Evolutionary conservation across 92 coral and sea anemone species (phyloP).

Genomic region (Epizoanthus illoricatus): DNA sequence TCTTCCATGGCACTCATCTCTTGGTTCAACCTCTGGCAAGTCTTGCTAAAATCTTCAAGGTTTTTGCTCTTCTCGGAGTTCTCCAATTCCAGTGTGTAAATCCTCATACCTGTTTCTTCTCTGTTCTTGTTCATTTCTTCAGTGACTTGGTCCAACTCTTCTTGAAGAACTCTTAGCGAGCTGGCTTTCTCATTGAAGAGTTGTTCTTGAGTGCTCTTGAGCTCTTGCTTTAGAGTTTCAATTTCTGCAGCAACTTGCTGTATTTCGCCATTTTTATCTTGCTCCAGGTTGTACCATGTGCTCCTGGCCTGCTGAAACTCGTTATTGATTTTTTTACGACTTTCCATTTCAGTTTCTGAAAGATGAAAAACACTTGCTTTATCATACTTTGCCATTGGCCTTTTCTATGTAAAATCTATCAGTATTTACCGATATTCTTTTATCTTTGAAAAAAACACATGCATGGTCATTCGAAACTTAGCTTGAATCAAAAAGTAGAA

Average conservation of each 20-base stretch:
- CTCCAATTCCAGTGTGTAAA: conserved; percentile 1
- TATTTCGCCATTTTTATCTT: not conserved
- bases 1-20: conserved; percentile 56
- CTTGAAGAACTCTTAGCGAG: conserved; percentile 14
- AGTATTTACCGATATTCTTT: no score
- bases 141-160: conserved; percentile 24
- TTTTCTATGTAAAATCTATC: no score
- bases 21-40: conserved; percentile 42
- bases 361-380: not conserved
- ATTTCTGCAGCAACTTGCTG: conserved; percentile 15
- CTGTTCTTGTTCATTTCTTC: conserved; percentile 41
- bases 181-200: conserved; percentile 27
- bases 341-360: conserved; percentile 57
- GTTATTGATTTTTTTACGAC: conserved; percentile 14
- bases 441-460: no score
- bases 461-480: no score
- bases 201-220: conserved; percentile 6
- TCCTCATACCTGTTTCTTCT: conserved; percentile 16
- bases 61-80: conserved; percentile 31
- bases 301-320: conserved; percentile 42
- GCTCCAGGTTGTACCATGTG: conserved; percentile 32
- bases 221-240: conserved; percentile 34
- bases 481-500: no score
- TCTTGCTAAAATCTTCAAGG: conserved; percentile 51
- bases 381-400: not conserved